These are phyloP conservation scores for Drosophila falleni DNA, from an alignment of 2,888 invertebrate species.

Conservation along the genomic window DNA sequence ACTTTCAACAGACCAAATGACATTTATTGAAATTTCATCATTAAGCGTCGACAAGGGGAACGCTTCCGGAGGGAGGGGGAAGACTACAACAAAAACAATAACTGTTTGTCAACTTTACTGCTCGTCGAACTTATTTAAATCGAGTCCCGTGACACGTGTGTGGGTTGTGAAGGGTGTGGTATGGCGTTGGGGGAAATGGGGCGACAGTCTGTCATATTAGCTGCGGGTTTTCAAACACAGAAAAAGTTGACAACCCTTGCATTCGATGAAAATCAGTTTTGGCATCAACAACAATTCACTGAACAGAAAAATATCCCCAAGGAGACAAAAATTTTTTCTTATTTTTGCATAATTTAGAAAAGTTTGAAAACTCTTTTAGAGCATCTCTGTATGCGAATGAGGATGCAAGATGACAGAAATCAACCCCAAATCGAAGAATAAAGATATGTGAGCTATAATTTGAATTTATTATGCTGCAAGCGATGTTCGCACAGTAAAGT, in stretches of 20 bases:
- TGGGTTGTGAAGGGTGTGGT: neutral
- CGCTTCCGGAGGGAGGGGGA: neutral
- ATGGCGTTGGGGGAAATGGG: neutral
- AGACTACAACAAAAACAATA: conserved; percentile 32
- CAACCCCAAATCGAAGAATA: conserved; percentile 60
- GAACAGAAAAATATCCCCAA: conserved; percentile 80
- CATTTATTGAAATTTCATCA: conserved; percentile 79
- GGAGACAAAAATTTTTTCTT: conserved; percentile 46
- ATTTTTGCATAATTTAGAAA: conserved; percentile 75
- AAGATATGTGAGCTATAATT: conserved; percentile 59
- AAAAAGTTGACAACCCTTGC: conserved; percentile 64
- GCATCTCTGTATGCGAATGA: conserved; percentile 10
- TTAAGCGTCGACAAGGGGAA: conserved; percentile 38
- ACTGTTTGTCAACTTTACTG: conserved; percentile 64
- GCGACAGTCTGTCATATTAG: conserved; percentile 60
- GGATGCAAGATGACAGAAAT: conserved; percentile 59
- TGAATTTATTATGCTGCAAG: conserved; percentile 60
- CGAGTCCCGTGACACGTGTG: conserved; percentile 65
- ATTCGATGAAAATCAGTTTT: conserved; percentile 63
- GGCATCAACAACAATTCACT: conserved; percentile 72
- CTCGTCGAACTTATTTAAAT: conserved; percentile 75
- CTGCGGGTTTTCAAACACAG: conserved; percentile 48
- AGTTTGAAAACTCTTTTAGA: conserved; percentile 58
- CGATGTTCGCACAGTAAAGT: conserved; percentile 7
- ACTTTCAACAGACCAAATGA: conserved; percentile 72